These are phyloP conservation scores for Geophilus truncorum DNA, from an alignment of 2,888 invertebrate genomes.

Conservation along the genomic window DNA sequence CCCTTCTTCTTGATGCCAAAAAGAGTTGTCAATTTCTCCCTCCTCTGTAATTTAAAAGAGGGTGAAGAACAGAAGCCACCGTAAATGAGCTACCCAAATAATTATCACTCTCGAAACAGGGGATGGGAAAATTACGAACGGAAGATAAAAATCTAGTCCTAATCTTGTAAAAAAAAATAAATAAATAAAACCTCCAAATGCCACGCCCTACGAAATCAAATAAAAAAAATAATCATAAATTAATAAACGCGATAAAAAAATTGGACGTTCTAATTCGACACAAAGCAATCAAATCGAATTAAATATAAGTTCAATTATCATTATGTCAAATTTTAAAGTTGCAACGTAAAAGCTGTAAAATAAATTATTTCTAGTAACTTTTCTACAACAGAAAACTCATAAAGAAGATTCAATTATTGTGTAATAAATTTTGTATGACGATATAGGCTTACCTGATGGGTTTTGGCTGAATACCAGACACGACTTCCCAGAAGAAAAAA, in stretches of 20 bases:
- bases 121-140: constrained; percentile 10
- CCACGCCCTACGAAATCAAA: not conserved
- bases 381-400: not conserved
- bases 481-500: not conserved
- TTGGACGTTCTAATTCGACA: not conserved
- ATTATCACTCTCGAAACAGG: not conserved
- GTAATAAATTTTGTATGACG: not conserved
- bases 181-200: not conserved
- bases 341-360: not conserved
- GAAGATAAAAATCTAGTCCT: not conserved
- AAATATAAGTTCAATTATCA: not conserved
- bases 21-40: constrained; percentile 20
- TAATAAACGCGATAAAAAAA: not conserved
- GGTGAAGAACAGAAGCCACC: constrained; percentile 9
- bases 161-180: not conserved
- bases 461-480: not conserved
- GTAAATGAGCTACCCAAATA: constrained; percentile 4
- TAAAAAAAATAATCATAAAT: constrained; percentile 10
- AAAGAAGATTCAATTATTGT: constrained; percentile 11
- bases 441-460: not conserved
- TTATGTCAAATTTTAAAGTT: not conserved
- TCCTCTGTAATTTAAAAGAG: constrained; percentile 11
- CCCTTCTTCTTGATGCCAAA: not conserved
- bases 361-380: not conserved
- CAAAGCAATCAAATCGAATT: not conserved